Evolutionary conservation across 2,888 invertebrate species (phyloP).

Genomic region (Leptinotarsa peninsularis): DNA sequence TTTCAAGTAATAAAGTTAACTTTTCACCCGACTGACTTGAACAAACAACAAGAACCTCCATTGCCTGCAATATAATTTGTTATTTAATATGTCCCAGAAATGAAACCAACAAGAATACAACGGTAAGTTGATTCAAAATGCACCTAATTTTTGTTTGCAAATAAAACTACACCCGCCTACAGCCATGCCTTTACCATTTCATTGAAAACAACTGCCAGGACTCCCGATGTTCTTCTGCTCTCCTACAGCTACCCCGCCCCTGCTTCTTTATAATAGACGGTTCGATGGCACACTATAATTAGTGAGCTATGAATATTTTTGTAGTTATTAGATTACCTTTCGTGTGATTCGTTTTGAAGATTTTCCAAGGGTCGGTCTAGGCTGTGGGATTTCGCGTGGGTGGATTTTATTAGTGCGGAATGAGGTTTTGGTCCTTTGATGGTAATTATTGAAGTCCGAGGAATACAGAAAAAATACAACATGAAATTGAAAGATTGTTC

Average conservation of each 20-base stretch:
- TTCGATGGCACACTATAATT: slow-evolving; percentile 63
- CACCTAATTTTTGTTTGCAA: slow-evolving; percentile 10
- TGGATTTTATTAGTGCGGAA: slow-evolving; percentile 12
- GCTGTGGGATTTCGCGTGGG: slow-evolving; percentile 28
- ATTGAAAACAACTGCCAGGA: slow-evolving; percentile 39
- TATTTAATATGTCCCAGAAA: background rate
- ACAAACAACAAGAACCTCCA: background rate
- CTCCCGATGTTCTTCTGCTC: slow-evolving; percentile 43
- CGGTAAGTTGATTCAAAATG: background rate
- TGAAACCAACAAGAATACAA: background rate
- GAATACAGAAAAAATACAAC: too few species aligned
- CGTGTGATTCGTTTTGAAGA: background rate
- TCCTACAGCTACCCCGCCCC: slow-evolving; percentile 56
- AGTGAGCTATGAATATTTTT: slow-evolving; percentile 62
- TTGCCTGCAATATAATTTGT: background rate
- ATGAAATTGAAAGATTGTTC: too few species aligned
- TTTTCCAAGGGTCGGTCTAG: slow-evolving; percentile 3
- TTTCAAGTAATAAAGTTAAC: too few species aligned
- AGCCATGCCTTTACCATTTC: slow-evolving; percentile 33
- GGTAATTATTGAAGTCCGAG: background rate
- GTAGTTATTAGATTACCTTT: slow-evolving; percentile 45
- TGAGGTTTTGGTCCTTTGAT: slow-evolving; percentile 3
- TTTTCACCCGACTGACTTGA: too few species aligned
- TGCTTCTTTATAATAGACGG: slow-evolving; percentile 65
- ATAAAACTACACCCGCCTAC: slow-evolving; percentile 16